These are phyloP conservation scores for Drosophila multiciliata DNA, from an alignment of 2,888 invertebrate species.

Conservation along the genomic window DNA sequence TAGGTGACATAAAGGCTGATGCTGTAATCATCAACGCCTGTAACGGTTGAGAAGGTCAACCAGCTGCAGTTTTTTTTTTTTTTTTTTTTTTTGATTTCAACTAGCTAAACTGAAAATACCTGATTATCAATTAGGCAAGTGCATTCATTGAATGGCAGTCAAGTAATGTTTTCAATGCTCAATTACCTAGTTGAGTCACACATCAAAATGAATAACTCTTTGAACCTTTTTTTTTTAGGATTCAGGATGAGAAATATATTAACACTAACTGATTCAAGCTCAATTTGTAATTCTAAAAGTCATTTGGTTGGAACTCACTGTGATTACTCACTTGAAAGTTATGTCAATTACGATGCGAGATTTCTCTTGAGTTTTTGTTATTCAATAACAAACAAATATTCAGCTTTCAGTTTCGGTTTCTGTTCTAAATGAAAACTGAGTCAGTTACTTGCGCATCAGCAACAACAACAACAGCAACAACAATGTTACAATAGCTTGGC, in stretches of 20 bases:
- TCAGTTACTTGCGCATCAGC: constrained; percentile 46
- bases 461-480: constrained; percentile 11
- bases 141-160: constrained; percentile 44
- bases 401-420: constrained; percentile 57
- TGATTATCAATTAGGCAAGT: constrained; percentile 61
- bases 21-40: constrained; percentile 67
- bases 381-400: not conserved
- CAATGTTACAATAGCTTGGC: constrained; percentile 9
- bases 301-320: constrained; percentile 10
- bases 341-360: constrained; percentile 19
- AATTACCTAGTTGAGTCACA: constrained; percentile 1
- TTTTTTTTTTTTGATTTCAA: not conserved
- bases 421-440: constrained; percentile 54
- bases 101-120: constrained; percentile 30
- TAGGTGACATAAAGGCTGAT: constrained; percentile 55
- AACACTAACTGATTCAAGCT: not conserved
- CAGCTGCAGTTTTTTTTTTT: constrained; percentile 61
- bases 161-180: constrained; percentile 27
- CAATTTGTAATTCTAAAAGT: constrained; percentile 5
- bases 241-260: not conserved
- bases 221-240: not conserved
- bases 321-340: constrained; percentile 20
- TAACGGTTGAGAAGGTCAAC: constrained; percentile 77
- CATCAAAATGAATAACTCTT: not conserved
- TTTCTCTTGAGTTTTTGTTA: not conserved